These are phyloP conservation scores for Hirundo rustica DNA, from an alignment of 2,797 vertebrate species.

Conservation along the genomic window DNA sequence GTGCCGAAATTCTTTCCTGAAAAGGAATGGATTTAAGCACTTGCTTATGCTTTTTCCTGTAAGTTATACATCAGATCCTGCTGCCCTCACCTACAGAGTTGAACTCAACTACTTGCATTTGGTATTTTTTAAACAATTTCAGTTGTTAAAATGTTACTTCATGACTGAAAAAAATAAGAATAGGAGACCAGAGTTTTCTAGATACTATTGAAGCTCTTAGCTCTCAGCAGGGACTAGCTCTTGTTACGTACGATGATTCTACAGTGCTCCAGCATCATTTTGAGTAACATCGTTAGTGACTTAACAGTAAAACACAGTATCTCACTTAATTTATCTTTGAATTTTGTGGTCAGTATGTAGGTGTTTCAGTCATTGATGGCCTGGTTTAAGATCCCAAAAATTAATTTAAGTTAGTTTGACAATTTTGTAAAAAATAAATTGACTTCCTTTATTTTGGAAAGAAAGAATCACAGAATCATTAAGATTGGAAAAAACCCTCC, in stretches of 20 bases:
- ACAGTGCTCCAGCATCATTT: background rate
- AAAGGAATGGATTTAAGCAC: constrained; percentile 24
- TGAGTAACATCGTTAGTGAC: background rate
- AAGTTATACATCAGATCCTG: background rate
- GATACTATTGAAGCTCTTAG: background rate
- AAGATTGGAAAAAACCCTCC: background rate
- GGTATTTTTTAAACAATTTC: background rate
- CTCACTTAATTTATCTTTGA: background rate
- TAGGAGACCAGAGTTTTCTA: background rate
- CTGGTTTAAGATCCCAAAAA: background rate
- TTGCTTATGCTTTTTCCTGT: constrained; percentile 35
- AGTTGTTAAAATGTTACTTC: background rate
- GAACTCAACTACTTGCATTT: background rate
- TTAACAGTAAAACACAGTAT: background rate
- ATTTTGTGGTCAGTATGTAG: background rate
- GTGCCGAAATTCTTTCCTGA: constrained; percentile 2
- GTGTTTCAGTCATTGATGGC: background rate
- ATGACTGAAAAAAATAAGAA: background rate
- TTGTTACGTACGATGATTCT: background rate
- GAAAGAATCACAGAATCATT: background rate
- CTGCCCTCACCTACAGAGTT: background rate
- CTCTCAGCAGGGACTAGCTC: background rate
- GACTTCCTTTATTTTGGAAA: background rate
- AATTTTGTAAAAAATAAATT: background rate
- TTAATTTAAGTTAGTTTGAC: background rate